Conservation (phyloP, 2,113 vertebrate species). For the Ardeotis arabs region DNA sequence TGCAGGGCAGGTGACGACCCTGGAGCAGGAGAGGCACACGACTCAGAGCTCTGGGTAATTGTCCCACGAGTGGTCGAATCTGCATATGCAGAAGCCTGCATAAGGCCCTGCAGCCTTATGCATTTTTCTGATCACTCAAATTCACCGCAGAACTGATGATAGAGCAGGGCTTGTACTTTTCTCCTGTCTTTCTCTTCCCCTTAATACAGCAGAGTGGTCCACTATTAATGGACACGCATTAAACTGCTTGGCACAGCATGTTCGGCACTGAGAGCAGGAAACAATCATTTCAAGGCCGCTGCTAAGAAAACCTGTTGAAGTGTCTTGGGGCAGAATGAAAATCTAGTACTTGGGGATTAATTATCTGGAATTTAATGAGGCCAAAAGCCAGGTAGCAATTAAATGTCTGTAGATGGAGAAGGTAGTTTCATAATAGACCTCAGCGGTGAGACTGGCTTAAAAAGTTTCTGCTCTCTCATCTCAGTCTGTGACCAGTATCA, state of each 20-base stretch:
- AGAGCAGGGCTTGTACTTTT: not conserved
- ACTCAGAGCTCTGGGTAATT: too few species aligned
- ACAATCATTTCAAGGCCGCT: constrained; percentile 48
- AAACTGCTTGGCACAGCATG: constrained; percentile 60
- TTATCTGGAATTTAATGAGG: constrained; percentile 74
- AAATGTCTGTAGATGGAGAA: constrained; percentile 35
- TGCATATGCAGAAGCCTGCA: too few species aligned
- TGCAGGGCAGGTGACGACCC: rapidly evolving
- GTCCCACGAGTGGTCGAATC: too few species aligned
- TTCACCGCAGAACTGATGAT: not conserved
- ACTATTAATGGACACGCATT: not conserved
- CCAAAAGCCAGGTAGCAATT: constrained; percentile 63
- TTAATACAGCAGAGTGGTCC: constrained; percentile 17
- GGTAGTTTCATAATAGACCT: constrained; percentile 25
- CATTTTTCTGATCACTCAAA: not conserved
- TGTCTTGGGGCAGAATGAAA: constrained; percentile 63
- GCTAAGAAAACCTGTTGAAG: constrained; percentile 64
- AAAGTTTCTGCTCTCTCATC: not conserved
- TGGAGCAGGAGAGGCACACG: not conserved
- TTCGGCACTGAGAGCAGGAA: constrained; percentile 45
- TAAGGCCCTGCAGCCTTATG: not conserved
- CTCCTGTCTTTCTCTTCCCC: not conserved
- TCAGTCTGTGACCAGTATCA: not conserved
- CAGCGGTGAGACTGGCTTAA: not conserved
- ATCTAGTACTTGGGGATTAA: constrained; percentile 72